These are phyloP conservation scores for Echiichthys vipera DNA, from an alignment of 2,797 vertebrate species.

Conservation along the genomic window DNA sequence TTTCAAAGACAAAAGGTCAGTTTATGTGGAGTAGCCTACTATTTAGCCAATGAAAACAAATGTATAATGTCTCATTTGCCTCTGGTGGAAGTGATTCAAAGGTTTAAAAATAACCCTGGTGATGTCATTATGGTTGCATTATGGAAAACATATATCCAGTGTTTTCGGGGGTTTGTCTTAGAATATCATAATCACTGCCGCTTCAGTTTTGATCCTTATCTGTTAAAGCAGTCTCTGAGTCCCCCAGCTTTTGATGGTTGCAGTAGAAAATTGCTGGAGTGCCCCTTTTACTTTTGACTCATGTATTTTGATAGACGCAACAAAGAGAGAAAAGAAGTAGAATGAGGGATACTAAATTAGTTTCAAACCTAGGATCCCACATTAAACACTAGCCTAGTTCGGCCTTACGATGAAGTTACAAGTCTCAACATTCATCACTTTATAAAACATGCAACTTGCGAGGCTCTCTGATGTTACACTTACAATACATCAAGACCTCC, in stretches of 20 bases:
- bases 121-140: neutral
- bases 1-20: neutral
- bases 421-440: neutral
- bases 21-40: neutral
- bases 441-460: slow-evolving; percentile 17
- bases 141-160: neutral
- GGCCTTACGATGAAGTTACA: neutral
- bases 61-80: neutral
- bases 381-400: neutral
- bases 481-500: slow-evolving; percentile 23
- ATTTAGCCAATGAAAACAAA: neutral
- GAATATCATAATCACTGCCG: neutral
- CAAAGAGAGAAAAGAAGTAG: neutral
- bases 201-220: neutral
- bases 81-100: neutral
- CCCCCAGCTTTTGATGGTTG: neutral
- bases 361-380: neutral
- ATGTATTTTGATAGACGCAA: neutral
- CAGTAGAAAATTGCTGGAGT: neutral
- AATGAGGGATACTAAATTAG: neutral
- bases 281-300: neutral
- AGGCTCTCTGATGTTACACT: neutral
- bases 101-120: neutral
- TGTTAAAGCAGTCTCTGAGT: neutral
- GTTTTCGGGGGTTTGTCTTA: neutral